Evolutionary conservation across 2,113 vertebrate genomes (phyloP).

Genomic region (Istiophorus platypterus): DNA sequence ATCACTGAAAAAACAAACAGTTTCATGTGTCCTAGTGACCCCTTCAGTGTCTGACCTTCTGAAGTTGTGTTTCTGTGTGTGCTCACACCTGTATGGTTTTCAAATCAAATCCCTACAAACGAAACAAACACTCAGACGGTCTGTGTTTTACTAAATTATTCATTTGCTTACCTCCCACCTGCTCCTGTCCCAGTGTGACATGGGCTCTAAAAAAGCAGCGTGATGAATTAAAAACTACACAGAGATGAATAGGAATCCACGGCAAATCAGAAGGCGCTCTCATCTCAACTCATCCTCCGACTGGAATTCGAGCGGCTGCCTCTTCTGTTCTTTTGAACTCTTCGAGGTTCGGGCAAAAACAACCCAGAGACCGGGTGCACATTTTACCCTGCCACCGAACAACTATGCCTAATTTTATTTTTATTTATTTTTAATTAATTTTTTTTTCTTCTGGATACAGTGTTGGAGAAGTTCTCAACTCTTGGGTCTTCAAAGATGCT

Average conservation of each 20-base stretch:
- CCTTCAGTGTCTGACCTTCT: constrained; percentile 30
- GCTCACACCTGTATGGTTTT: constrained; percentile 4
- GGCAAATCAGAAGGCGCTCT: constrained; percentile 54
- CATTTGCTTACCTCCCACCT: constrained; percentile 33
- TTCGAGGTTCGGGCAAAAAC: constrained; percentile 44
- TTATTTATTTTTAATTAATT: too few relatives aligned
- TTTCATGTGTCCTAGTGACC: not conserved
- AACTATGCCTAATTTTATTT: constrained; percentile 44
- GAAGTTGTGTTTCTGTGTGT: not conserved
- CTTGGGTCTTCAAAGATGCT: constrained; percentile 11
- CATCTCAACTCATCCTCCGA: constrained; percentile 53
- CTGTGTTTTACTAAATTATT: constrained; percentile 49
- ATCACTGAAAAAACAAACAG: constrained; percentile 3
- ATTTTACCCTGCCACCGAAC: constrained; percentile 36
- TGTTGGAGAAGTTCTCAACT: constrained; percentile 16
- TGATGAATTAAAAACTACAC: constrained; percentile 61
- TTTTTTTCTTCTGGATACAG: constrained; percentile 1
- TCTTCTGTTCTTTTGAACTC: constrained; percentile 53
- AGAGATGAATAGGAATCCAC: constrained; percentile 58
- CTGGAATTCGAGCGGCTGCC: constrained; percentile 52
- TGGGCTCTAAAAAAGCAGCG: constrained; percentile 46
- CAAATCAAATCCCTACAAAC: constrained; percentile 4
- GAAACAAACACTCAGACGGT: constrained; percentile 20
- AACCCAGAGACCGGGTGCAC: not conserved
- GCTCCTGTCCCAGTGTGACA: constrained; percentile 59